Base-by-base conservation (phyloP, 1,140 invertebrate species). In the Drosophila ercepeae region DNA sequence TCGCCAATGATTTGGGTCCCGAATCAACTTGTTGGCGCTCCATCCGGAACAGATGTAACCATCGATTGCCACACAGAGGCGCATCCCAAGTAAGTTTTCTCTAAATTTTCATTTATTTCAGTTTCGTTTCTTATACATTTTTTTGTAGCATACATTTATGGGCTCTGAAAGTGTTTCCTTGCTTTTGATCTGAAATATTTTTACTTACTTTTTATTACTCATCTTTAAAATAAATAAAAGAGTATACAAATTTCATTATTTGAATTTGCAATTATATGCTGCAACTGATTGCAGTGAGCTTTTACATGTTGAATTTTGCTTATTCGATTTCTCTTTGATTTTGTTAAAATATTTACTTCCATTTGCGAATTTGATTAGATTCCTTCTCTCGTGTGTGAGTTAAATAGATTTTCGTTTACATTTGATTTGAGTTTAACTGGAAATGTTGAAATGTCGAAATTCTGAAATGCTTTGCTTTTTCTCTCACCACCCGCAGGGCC, bases 21-120 rank as follows among this genome's bases (percentile, higher is more conserved):
- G 61, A 97, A 97, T 93, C 97, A 97, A 92, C 93, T 98, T 91
- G 96, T 98, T 52, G 97, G 97, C 4, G 97, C 96, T 25, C 96
- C 96, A 49, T 93, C 95, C 36, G 96, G 96, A 42, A 97, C 96
- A 16, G 96, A 97, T 92, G 96, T 98, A 41, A 97, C 97, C 4
- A 95, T 98, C 83, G 97, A 98, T 92, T 98, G 97, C 91, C 95
- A 97, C 86, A 97, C 97, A 1, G 97, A 98, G 89, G 97, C 97
- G n/a, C 96, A 96, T 92, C 97, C 97, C 48, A 91, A 91, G 91
- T 91, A 75, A 90, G 89, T 86, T 52, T 50, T 21, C 16, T 50
- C 41, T 52, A 25, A 11, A 41, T 41, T 57, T 57, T 21, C 14
- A 14, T 64, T 32, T 25, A 25, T 25, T n/a, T 16, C 7, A 51